Evolutionary conservation across 2,888 invertebrate genomes (phyloP).

Genomic region (Prosopocoilus inquinatus): DNA sequence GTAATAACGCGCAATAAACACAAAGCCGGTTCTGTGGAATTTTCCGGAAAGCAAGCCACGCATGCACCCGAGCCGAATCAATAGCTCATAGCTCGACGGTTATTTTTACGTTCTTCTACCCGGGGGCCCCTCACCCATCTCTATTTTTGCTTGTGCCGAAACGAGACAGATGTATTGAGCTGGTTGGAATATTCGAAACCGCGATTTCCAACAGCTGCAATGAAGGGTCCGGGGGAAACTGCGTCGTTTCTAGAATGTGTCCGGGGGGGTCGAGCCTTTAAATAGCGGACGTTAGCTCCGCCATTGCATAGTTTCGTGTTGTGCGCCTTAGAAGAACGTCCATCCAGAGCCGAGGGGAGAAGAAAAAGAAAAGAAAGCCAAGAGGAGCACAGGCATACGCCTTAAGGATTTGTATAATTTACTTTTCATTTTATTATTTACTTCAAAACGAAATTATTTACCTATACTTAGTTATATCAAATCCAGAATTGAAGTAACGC

Average conservation of each 20-base stretch:
- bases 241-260: conserved; percentile 8
- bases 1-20: too few relatives aligned
- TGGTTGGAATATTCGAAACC: background rate
- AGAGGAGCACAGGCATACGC: background rate
- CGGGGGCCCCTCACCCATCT: background rate
- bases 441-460: too few relatives aligned
- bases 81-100: too few relatives aligned
- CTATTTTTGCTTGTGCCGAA: background rate
- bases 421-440: conserved; percentile 1
- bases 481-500: background rate
- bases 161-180: background rate
- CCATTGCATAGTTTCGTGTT: conserved; percentile 5
- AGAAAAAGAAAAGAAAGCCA: background rate
- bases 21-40: background rate
- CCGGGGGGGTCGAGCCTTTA: conserved; percentile 1
- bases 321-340: background rate
- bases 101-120: background rate
- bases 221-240: background rate
- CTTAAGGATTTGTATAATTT: conserved; percentile 10
- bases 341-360: background rate
- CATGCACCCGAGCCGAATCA: background rate
- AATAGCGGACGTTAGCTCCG: background rate
- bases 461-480: too few relatives aligned
- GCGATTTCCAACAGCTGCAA: background rate
- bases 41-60: conserved; percentile 8